A percentile compares a stretch with the other conserved stretches of the same genome.
These are phyloP conservation scores for Triops cancriformis DNA, from an alignment of 1,140 invertebrate species.

Conservation along the genomic window DNA sequence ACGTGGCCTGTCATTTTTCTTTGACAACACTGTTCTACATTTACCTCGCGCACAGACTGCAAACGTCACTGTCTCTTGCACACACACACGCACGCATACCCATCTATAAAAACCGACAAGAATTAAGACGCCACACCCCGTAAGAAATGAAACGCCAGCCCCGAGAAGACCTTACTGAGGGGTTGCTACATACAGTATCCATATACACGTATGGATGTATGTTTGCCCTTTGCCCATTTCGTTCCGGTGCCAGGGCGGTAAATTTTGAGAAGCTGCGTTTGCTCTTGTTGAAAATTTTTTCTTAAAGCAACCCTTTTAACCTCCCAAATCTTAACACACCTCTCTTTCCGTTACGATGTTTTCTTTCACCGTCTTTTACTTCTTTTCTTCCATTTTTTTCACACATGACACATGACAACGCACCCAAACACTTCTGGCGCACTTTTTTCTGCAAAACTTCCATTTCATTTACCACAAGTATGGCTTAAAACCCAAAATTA, in stretches of 20 bases:
- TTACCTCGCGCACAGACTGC: not conserved
- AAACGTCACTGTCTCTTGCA: not conserved
- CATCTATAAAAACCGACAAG: not conserved
- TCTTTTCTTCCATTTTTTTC: not conserved
- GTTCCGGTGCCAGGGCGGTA: conserved; percentile 7
- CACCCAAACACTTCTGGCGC: not conserved
- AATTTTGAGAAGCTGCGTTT: not conserved
- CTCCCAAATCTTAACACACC: not conserved
- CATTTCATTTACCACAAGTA: not conserved
- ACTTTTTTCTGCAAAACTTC: not conserved
- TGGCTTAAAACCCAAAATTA: not conserved
- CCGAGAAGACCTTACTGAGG: not conserved
- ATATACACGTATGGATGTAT: not conserved
- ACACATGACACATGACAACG: not conserved
- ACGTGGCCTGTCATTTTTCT: conserved; percentile 13
- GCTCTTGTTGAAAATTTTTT: not conserved
- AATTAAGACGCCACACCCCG: conserved; percentile 8
- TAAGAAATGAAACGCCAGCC: conserved; percentile 4
- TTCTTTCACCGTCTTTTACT: not conserved
- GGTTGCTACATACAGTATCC: not conserved
- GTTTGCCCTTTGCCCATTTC: conserved; percentile 2
- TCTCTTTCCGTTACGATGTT: not conserved
- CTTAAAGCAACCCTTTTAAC: not conserved
- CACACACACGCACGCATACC: not conserved
- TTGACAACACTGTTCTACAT: conserved; percentile 14